Conservation (phyloP, 2,113 vertebrate genomes). For the Larimichthys polyactis region DNA sequence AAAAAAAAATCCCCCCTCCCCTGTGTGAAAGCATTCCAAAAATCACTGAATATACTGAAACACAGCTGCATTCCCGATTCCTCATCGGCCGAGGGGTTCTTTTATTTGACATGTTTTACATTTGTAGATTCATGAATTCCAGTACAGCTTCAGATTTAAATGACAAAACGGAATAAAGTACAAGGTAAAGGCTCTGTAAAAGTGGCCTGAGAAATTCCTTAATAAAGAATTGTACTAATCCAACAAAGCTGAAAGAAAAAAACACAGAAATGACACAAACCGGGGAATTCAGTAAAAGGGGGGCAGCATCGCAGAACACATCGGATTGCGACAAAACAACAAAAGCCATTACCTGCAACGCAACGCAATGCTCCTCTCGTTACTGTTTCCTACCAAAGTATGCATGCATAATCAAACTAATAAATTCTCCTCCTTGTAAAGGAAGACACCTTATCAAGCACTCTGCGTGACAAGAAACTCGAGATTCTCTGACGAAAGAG, state of each 20-base stretch:
- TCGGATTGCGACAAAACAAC: slow-evolving; percentile 69
- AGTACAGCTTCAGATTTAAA: slow-evolving; percentile 76
- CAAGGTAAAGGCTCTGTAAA: slow-evolving; percentile 23
- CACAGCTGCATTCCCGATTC: slow-evolving; percentile 51
- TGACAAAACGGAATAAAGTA: slow-evolving; percentile 30
- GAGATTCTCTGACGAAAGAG: slow-evolving; percentile 73
- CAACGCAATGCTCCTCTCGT: slow-evolving; percentile 71
- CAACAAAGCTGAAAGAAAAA: slow-evolving; percentile 40
- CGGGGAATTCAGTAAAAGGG: too few species aligned
- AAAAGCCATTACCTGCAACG: slow-evolving; percentile 84
- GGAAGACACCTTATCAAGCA: slow-evolving; percentile 66
- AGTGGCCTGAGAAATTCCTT: slow-evolving; percentile 13
- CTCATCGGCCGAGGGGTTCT: slow-evolving; percentile 18
- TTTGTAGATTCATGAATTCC: slow-evolving; percentile 62
- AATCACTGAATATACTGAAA: slow-evolving; percentile 51
- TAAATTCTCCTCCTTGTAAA: slow-evolving; percentile 47
- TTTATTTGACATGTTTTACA: slow-evolving; percentile 63
- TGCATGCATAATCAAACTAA: slow-evolving; percentile 54
- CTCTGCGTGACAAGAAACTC: slow-evolving; percentile 86
- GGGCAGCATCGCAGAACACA: slow-evolving; percentile 2
- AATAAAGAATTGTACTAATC: slow-evolving; percentile 31
- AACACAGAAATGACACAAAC: neutral
- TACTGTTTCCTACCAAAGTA: slow-evolving; percentile 78
- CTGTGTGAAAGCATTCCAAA: slow-evolving; percentile 46
- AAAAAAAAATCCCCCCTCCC: slow-evolving; percentile 2